These are phyloP conservation scores for Abrostola triplasia DNA, from an alignment of 2,888 invertebrate species.

Conservation along the genomic window DNA sequence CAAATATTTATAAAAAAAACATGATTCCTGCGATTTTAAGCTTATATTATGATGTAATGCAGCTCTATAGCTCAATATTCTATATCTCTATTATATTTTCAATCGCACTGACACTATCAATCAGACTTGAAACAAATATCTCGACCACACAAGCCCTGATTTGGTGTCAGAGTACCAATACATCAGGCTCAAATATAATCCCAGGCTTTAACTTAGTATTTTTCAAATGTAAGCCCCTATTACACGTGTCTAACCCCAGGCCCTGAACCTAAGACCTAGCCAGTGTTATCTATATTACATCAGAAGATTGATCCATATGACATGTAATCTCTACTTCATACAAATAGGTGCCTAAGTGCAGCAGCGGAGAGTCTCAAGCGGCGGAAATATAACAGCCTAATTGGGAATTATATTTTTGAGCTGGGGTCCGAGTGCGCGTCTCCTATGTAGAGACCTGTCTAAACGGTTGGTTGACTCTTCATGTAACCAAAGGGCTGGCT, in stretches of 20 bases:
- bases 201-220: not conserved
- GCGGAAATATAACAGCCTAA: too few species aligned
- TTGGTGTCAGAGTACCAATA: not conserved
- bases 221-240: slow-evolving; percentile 1
- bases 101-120: not conserved
- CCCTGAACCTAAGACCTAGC: not conserved
- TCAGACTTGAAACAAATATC: not conserved
- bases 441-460: too few species aligned
- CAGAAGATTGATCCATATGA: too few species aligned
- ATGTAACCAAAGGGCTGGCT: too few species aligned
- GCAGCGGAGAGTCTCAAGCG: too few species aligned
- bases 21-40: too few species aligned
- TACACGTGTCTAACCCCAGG: not conserved
- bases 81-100: not conserved
- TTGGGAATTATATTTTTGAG: too few species aligned
- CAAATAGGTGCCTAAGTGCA: too few species aligned
- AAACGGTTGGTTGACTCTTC: too few species aligned
- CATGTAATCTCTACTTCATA: too few species aligned
- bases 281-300: not conserved
- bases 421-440: too few species aligned
- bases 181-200: not conserved
- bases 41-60: not conserved
- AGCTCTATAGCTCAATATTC: not conserved
- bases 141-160: not conserved
- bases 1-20: too few species aligned